Base-by-base conservation (phyloP, 2,888 invertebrate genomes). In the Morpho deidamia region DNA sequence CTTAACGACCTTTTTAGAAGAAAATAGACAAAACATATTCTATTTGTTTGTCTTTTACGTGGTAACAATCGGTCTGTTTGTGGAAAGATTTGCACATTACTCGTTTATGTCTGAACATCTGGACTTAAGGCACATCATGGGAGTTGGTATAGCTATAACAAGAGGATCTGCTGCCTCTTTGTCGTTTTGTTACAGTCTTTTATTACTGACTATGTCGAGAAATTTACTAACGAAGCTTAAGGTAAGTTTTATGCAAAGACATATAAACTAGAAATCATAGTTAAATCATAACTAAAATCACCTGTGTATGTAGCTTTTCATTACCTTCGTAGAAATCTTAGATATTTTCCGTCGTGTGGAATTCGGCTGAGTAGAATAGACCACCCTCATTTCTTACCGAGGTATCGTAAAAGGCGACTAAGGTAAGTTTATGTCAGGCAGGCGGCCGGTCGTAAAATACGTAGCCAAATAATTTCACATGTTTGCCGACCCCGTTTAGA, bases 81-180 rank as follows among this genome's bases (percentile, higher is more conserved):
- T 98, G 8, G 98, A 98, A 77, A 90, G 98, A 74, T 99, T 98
- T 73, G 97, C 98, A 53, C 97, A 97, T 87, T 98, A 98, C 76
- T 97, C 97, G 0, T 98, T 98, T 78, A 96, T 98, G 96, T 94
- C 97, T 0, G 98, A 99, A 73, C 98, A 98, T 80, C 94, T 97
- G 23, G 98, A 99, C 80, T 83, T 99, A 64, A 91, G 98, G 1
- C 97, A 98, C 72, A 98, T 99, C 42, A 98, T 99, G 98, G 98
- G 98, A 1, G 97, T 97, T 1, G 98, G 98, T 0, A 98, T 98
- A 47, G 98, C 98, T 7, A 96, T 98, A 64, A 98, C 98, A 0
- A 91, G 98, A 76, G 98, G 98, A 11, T 96, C 98, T 0, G 98
- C 98, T 0, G 98, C 97, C 1, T 96, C 98, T 0, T 78, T 99